Conservation (phyloP, 53 echinoderm and acorn worm genomes). For the Antedon mediterranea region DNA sequence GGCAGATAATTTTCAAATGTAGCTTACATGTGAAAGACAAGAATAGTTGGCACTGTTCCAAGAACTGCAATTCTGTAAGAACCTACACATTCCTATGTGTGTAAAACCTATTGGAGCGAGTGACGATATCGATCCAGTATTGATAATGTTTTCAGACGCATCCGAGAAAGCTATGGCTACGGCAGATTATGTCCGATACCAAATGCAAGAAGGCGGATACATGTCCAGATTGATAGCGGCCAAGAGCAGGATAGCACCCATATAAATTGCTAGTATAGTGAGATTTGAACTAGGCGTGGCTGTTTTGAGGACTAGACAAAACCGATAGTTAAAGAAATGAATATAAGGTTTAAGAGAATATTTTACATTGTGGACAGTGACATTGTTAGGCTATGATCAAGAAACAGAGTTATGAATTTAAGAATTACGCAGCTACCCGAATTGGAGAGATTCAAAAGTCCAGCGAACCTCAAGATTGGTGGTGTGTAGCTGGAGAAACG, state of each 20-base stretch:
- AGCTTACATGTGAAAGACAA: conserved; percentile 5
- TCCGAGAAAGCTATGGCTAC: conserved; percentile 27
- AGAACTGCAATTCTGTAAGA: not conserved
- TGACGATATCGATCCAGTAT: not conserved
- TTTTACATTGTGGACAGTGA: too few relatives aligned
- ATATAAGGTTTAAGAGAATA: too few relatives aligned
- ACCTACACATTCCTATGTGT: not conserved
- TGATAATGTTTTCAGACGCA: conserved; percentile 30
- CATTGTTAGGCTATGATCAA: too few relatives aligned
- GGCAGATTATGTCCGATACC: conserved; percentile 19
- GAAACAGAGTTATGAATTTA: conserved; percentile 24
- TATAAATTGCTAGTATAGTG: conserved; percentile 19
- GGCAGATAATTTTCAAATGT: too few relatives aligned
- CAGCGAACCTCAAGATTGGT: conserved; percentile 27
- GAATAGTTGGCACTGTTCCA: conserved; percentile 7
- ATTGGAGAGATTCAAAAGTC: conserved; percentile 25
- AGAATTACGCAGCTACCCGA: conserved; percentile 28
- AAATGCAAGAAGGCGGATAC: conserved; percentile 9
- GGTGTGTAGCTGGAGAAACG: conserved; percentile 25
- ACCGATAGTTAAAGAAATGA: conserved; percentile 11
- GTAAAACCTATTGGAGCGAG: conserved; percentile 11
- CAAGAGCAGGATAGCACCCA: conserved; percentile 27
- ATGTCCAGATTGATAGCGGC: conserved; percentile 9
- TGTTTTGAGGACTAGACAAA: conserved; percentile 15
- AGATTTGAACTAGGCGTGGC: conserved; percentile 28